Conservation (phyloP, 37 sponge, comb jelly and placozoan genomes). For the Ephydatia muelleri region DNA sequence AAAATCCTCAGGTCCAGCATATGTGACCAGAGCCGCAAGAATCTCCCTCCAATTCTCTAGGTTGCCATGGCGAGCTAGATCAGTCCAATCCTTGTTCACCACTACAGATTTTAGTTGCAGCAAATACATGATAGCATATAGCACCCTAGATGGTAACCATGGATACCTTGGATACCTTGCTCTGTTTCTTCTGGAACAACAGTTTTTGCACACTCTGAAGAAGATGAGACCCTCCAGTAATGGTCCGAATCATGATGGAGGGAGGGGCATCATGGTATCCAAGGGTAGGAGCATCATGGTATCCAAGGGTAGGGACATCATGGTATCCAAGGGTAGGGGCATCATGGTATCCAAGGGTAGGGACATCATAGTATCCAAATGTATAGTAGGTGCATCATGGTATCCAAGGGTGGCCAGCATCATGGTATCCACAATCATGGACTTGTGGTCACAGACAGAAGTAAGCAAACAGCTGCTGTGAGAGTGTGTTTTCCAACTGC, state of each 20-base stretch:
- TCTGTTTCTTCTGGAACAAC: constrained; percentile 71
- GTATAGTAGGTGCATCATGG: too few relatives aligned
- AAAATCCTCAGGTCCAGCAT: constrained; percentile 92
- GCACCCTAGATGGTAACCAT: too few relatives aligned
- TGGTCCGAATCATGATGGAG: too few relatives aligned
- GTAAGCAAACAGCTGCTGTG: constrained; percentile 56
- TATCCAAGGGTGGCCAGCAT: too few relatives aligned
- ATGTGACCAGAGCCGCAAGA: constrained; percentile 90
- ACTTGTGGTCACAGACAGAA: constrained; percentile 79
- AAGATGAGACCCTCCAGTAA: constrained; percentile 92
- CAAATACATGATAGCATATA: too few relatives aligned
- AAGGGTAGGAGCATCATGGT: too few relatives aligned
- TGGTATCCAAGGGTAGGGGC: too few relatives aligned
- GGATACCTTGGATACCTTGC: constrained; percentile 52
- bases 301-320: too few relatives aligned
- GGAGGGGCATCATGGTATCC: too few relatives aligned
- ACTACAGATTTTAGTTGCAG: constrained; percentile 80
- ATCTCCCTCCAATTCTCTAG: constrained; percentile 92
- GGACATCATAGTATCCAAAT: too few relatives aligned
- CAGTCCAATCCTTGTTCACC: constrained; percentile 77
- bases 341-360: too few relatives aligned
- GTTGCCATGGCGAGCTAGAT: constrained; percentile 72
- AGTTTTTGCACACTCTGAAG: constrained; percentile 79
- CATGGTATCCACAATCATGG: constrained; percentile 95
- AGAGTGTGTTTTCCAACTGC: constrained; percentile 75